Percentiles rank a stretch among this genome's conserved stretches.
Evolutionary conservation across 2,113 vertebrate genomes (phyloP).

Genomic region (Neofelis nebulosa): DNA sequence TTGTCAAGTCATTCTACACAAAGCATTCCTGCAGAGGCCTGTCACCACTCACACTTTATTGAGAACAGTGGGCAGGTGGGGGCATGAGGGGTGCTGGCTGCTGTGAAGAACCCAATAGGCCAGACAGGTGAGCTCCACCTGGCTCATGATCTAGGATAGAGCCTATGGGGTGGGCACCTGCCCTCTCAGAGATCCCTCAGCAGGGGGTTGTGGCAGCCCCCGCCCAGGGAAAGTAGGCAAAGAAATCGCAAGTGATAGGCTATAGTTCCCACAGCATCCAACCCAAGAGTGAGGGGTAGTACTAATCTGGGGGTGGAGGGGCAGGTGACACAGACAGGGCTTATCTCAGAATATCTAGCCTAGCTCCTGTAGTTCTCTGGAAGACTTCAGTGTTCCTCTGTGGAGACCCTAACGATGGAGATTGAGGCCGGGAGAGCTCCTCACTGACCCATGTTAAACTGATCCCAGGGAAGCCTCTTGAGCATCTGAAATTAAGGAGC

Average conservation of each 20-base stretch:
- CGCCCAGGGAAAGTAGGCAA: background rate
- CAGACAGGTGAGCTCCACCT: background rate
- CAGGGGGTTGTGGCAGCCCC: background rate
- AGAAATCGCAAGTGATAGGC: background rate
- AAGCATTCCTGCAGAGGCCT: conserved; percentile 36
- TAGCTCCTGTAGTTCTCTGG: conserved; percentile 38
- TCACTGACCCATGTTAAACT: background rate
- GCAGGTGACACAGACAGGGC: background rate
- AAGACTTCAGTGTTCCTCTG: conserved; percentile 42
- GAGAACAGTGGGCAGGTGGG: conserved; percentile 28
- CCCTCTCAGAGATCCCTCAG: background rate
- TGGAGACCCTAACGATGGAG: conserved; percentile 1
- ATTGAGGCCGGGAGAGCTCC: background rate
- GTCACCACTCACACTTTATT: conserved; percentile 73
- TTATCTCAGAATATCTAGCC: background rate
- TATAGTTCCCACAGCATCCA: conserved; percentile 1
- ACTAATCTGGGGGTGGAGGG: background rate
- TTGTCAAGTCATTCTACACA: background rate
- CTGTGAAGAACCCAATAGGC: background rate
- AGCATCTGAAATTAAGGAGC: background rate
- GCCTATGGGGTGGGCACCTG: background rate
- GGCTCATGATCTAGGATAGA: background rate
- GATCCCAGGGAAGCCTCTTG: background rate
- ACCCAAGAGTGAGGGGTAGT: background rate
- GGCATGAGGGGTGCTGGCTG: background rate